phyloP scores from a whole-genome alignment of 2,888 invertebrate species.

The Tenthredo livida region DNA sequence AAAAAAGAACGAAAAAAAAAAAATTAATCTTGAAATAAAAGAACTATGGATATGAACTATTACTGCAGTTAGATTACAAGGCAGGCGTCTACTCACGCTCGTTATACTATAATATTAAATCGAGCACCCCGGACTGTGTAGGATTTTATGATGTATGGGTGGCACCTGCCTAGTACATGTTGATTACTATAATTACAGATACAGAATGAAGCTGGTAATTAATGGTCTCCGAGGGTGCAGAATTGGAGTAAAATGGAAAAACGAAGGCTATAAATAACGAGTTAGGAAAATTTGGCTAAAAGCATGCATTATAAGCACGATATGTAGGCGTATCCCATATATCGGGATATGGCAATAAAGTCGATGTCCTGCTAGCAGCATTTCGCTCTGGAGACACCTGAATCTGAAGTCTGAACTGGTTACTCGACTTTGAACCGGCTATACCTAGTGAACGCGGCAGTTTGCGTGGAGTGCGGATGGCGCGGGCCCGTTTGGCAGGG shows the following conservation, averaged over 20 bases:
- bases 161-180: conserved; percentile 1
- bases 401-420: conserved; percentile 21
- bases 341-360: not conserved
- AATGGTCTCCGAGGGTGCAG: not conserved
- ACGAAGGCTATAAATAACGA: not conserved
- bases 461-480: conserved; percentile 67
- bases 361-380: not conserved
- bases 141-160: not conserved
- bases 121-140: not conserved
- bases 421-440: conserved; percentile 11
- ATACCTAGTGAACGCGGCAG: conserved; percentile 22
- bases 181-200: not conserved
- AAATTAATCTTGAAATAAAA: not conserved
- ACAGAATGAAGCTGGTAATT: conserved; percentile 5
- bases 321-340: conserved; percentile 4
- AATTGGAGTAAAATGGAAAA: not conserved
- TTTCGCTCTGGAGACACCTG: not conserved
- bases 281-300: not conserved
- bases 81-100: not conserved
- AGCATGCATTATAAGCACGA: not conserved
- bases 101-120: conserved; percentile 10
- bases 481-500: conserved; percentile 73
- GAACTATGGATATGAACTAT: not conserved
- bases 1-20: not conserved
- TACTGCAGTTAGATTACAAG: not conserved